phyloP scores from a whole-genome alignment of 2,113 vertebrate species.

The Osmerus eperlanus region DNA sequence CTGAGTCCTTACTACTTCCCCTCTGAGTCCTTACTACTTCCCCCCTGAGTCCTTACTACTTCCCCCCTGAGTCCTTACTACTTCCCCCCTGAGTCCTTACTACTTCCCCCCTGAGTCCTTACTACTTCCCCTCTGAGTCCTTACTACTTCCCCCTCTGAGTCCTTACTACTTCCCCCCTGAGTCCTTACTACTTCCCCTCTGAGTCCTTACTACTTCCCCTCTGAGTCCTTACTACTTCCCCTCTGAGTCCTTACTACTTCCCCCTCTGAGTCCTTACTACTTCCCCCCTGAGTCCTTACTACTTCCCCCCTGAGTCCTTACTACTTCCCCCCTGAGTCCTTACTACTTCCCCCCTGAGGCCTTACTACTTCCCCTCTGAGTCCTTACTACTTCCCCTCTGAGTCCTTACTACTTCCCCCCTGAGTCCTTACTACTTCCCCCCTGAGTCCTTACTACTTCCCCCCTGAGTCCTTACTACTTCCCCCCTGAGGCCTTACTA shows the following conservation, averaged over 20 bases:
- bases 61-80: conserved; percentile 51
- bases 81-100: conserved; percentile 52
- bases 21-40: conserved; percentile 51
- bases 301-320: conserved; percentile 51
- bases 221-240: conserved; percentile 49
- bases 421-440: conserved; percentile 48
- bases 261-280: conserved; percentile 53
- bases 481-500: too few relatives aligned
- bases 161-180: conserved; percentile 4
- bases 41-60: conserved; percentile 51
- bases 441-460: conserved; percentile 51
- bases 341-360: too few relatives aligned
- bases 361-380: too few relatives aligned
- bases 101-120: conserved; percentile 51
- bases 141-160: conserved; percentile 49
- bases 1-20: conserved; percentile 48
- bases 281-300: conserved; percentile 52
- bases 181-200: conserved; percentile 48
- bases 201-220: conserved; percentile 48
- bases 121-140: conserved; percentile 50
- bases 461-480: conserved; percentile 51
- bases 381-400: conserved; percentile 37
- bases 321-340: conserved; percentile 50
- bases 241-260: conserved; percentile 51
- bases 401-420: conserved; percentile 48